Conservation (phyloP, 2,113 vertebrate species). For the Lates calcarifer region DNA sequence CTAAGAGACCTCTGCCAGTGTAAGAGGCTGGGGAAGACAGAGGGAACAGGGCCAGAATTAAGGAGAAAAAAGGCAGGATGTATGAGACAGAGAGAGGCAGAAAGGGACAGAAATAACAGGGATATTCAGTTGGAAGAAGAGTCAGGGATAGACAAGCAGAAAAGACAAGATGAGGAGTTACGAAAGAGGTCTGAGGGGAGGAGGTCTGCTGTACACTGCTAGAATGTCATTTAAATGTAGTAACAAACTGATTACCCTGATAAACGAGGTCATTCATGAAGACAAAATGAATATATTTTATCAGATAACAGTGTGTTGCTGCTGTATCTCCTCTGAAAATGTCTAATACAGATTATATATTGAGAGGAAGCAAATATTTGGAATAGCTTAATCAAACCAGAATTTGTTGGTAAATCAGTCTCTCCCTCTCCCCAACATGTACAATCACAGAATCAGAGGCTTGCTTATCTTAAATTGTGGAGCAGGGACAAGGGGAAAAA, state of each 20-base stretch:
- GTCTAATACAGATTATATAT: background rate
- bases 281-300: background rate
- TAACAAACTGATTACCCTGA: constrained; percentile 9
- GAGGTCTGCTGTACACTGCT: background rate
- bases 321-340: background rate
- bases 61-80: background rate
- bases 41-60: constrained; percentile 26
- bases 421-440: too few relatives aligned
- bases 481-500: background rate
- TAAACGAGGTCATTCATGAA: background rate
- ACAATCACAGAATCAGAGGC: background rate
- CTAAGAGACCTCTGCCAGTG: constrained; percentile 49
- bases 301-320: background rate
- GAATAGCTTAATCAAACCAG: background rate
- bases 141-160: background rate
- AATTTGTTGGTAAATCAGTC: background rate
- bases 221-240: background rate
- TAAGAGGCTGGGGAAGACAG: constrained; percentile 28
- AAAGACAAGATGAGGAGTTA: constrained; percentile 20
- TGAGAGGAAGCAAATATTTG: background rate
- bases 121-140: constrained; percentile 1
- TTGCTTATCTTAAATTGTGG: background rate
- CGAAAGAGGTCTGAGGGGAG: background rate
- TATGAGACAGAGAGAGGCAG: constrained; percentile 8
- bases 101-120: constrained; percentile 21